Base-by-base conservation (phyloP, 2,113 vertebrate genomes). In the Sapayoa aenigma region DNA sequence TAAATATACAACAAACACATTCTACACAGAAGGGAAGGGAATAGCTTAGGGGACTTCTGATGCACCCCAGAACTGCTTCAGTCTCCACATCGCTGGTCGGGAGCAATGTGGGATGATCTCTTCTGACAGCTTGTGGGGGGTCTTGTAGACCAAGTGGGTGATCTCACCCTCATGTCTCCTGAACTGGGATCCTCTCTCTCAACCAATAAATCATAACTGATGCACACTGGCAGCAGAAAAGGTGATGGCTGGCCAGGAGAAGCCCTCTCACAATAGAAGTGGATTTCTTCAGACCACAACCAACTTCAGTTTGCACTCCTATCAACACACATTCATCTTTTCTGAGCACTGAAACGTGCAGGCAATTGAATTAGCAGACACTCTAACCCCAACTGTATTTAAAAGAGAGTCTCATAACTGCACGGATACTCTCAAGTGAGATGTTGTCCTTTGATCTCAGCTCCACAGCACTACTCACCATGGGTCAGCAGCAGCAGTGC, bases 281-380 rank as follows among this genome's bases (percentile, higher is more conserved):
- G 19, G 12, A 69, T 62, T 74, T 79, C 37, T 69, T 80, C 37
- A 69, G 28, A 92, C 53, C 31, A 47, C 39, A 76, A 44, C 9
- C 17, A 24, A n/a, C 24, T 59, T 30, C 53, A 39, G 23, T 50
- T 47, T 56, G 56, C 55, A 24, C 30, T 31, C 2, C 0, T 9
- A 14, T 44, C 67, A 53, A 44, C 7, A 44, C 3, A 17, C 16
- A 9, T 55, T 41, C 12, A 9, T 3, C 27, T 53, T 27, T 31
- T 14, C 35, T 5, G 0, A 59, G 60, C 59, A 80, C 47, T 1
- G 1, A 73, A 82, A 77, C 0, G 4, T 3, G 2, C 0, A 1
- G 66, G 63, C 49, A 41, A 24, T 1, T 37, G 35, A 46, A 75
- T 4, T 12, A 13, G 8, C 15, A 30, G 4, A 27, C 23, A 37